Evolutionary conservation across 2,797 vertebrate genomes (phyloP), one percentile per base, ranked within the genome.

Genomic region (Sebastolobus alascanus): DNA sequence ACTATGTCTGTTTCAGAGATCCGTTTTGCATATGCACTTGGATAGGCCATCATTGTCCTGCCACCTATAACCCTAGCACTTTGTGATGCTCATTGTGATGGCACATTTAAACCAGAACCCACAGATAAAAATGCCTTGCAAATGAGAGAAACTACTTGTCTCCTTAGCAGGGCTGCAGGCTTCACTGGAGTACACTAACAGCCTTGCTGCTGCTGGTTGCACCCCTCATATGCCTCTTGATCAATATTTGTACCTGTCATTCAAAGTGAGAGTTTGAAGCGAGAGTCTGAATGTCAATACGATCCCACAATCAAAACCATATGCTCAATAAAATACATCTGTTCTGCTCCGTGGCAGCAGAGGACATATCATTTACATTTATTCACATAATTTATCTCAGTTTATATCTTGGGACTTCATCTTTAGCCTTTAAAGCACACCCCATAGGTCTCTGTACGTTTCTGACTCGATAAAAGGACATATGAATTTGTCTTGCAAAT

Each of bases 261-360:
- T 85, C 77, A 85, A 75, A 83, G 64, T 43, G 72, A 77, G 22
- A 59, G 59, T 75, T 73, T 75, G 25, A 79, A 61, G 64, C 33
- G 38, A 66, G 83, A 59, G 31, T 73, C 78, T 82, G 61, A 82
- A 81, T 71, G 52, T 80, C 66, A n/a, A 73, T 69, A 60, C 5
- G 5, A 73, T 63, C 12, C 5, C 71, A 58, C 59, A 82, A 88
- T 88, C 61, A 43, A 84, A 87, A 83, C 75, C 86, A 82, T 65
- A 71, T 82, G 75, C 66, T 66, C 31, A 71, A 75, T 74, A 74
- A 81, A 65, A 66, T 43, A 31, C 80, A 78, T 87, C 55, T 90
- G 79, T 75, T 75, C 20, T 35, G 66, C 67, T 69, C 63, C 59
- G 66, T 54, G 16, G 69, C 33, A 54, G 54, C 8, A 27, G 56